Evolutionary conservation across 2,113 vertebrate genomes (phyloP), one percentile per base, ranked within the genome.

Genomic region (Tringa solitaria): DNA sequence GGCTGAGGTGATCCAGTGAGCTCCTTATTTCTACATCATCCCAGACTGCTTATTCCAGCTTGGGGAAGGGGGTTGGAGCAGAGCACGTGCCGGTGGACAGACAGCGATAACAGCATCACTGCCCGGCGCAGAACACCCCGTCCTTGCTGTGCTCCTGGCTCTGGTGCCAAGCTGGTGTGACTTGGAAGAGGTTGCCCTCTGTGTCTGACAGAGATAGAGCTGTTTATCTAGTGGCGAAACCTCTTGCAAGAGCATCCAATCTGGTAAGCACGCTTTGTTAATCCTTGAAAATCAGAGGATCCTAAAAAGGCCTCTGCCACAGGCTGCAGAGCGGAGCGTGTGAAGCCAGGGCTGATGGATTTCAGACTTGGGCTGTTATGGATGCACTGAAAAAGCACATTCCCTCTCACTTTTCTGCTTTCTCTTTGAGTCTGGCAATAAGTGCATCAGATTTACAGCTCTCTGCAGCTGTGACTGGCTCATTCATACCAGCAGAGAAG

Each of bases 81-180:
- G 90, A 65, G 54, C 79, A 12, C 4, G 2, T 76, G 59, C 79
- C 65, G 72, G 76, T 41, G 73, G 51, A 27, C 51, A 63, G 86
- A 26, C 50, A 19, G 41, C 0, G 53, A 37, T 88, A 85, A 68
- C 67, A 9, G 86, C 7, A 10, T 63, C 5, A 1, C 54, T 89
- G 89, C 51, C 85, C 3, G 13, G 89, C 0, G 14, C 81, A 72
- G 95, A 87, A 82, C 87, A 26, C 61, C 43, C 65, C 0, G 74
- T 91, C 94, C 95, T 87, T 68, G 60, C 61, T 37, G 64, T 60
- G 87, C 84, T 79, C 30, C 85, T 85, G 88, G 67, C 88, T 74
- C 69, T 35, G 46, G 81, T 54, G 59, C 87, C 41, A 56, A 79
- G 70, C 85, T 65, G 45, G 10, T 90, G 73, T 56, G 84, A 51